Percentiles rank a stretch among this genome's conserved stretches.
These are phyloP conservation scores for Lepisosteus oculatus DNA, from an alignment of 2,113 vertebrate species.

Conservation along the genomic window DNA sequence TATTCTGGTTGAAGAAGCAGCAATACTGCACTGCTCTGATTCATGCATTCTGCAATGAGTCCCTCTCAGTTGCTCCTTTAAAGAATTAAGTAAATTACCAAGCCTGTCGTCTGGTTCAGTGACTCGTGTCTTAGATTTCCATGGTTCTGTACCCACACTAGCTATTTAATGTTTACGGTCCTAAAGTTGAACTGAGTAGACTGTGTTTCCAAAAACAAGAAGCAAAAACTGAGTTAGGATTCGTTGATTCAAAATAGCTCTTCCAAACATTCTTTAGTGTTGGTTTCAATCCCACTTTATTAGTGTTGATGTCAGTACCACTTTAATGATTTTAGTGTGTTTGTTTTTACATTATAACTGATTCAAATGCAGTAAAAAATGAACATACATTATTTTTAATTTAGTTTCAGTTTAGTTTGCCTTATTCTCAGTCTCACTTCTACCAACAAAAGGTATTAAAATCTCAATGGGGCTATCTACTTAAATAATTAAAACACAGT, in stretches of 20 bases:
- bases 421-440: conserved; percentile 44
- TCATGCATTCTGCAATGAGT: conserved; percentile 47
- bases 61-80: conserved; percentile 43
- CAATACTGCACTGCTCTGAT: conserved; percentile 31
- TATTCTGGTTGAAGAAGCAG: conserved; percentile 37
- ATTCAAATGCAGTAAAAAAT: too few relatives aligned
- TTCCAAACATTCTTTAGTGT: not conserved
- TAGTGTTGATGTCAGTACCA: not conserved
- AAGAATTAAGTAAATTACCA: conserved; percentile 58
- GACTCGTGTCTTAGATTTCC: conserved; percentile 46
- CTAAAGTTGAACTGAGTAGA: conserved; percentile 32
- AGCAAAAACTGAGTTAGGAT: not conserved
- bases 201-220: conserved; percentile 14
- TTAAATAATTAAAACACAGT: conserved; percentile 48
- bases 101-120: conserved; percentile 51
- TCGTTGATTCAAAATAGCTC: conserved; percentile 13
- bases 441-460: conserved; percentile 50
- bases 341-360: not conserved
- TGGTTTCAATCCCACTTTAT: not conserved
- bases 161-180: conserved; percentile 44
- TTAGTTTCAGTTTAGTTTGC: conserved; percentile 42
- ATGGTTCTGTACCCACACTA: conserved; percentile 36
- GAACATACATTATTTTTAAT: not conserved
- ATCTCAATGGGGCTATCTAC: conserved; percentile 59
- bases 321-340: not conserved